Percentiles rank a stretch among this genome's conserved stretches.
phyloP scores from a whole-genome alignment of 2,113 vertebrate genomes.

The Symphodus melops region DNA sequence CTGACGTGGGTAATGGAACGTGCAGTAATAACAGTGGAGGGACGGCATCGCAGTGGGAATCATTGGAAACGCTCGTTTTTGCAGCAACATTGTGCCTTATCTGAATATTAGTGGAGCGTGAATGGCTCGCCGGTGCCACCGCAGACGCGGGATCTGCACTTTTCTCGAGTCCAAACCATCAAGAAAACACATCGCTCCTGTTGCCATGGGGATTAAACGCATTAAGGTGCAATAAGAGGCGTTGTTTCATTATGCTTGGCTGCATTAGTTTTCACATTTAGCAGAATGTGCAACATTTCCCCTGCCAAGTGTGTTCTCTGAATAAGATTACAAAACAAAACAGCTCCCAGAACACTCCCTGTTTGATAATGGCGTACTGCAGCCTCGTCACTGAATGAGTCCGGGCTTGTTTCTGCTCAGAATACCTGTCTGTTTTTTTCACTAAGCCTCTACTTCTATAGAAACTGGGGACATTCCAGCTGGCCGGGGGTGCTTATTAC shows the following conservation, averaged over 20 bases:
- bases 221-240: slow-evolving; percentile 17
- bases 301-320: slow-evolving; percentile 23
- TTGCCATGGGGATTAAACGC: slow-evolving; percentile 42
- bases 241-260: slow-evolving; percentile 39
- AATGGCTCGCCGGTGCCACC: slow-evolving; percentile 33
- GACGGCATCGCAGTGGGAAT: slow-evolving; percentile 66
- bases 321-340: slow-evolving; percentile 21
- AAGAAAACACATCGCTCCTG: slow-evolving; percentile 17
- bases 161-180: slow-evolving; percentile 1
- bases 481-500: slow-evolving; percentile 70
- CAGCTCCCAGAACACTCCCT: slow-evolving; percentile 52
- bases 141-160: not conserved
- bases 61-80: slow-evolving; percentile 67
- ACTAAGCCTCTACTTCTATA: slow-evolving; percentile 50
- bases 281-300: slow-evolving; percentile 16
- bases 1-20: slow-evolving; percentile 75
- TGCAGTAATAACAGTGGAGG: slow-evolving; percentile 79
- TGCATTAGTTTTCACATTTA: slow-evolving; percentile 7
- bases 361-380: slow-evolving; percentile 20
- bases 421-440: slow-evolving; percentile 66
- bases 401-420: slow-evolving; percentile 67
- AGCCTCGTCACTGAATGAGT: slow-evolving; percentile 52
- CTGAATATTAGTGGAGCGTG: slow-evolving; percentile 64
- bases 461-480: slow-evolving; percentile 74
- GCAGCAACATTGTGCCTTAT: slow-evolving; percentile 54